Percentiles rank a stretch among this genome's conserved stretches.
Evolutionary conservation across 2,888 invertebrate species (phyloP).

Genomic region (Xestia sexstrigata): DNA sequence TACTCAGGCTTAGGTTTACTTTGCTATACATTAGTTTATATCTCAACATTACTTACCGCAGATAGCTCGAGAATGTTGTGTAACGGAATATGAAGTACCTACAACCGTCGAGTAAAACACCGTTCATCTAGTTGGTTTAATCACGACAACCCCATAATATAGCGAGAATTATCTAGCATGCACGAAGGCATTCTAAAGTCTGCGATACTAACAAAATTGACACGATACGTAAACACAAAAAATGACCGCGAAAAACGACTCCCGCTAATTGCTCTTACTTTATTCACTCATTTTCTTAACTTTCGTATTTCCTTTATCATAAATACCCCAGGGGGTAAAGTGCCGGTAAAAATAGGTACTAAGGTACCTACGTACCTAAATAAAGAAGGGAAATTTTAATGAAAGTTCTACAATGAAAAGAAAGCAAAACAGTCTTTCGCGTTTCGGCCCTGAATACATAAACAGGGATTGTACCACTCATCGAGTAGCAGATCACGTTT

Average conservation of each 20-base stretch:
- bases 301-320: constrained; percentile 24
- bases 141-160: constrained; percentile 52
- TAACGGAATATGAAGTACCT: constrained; percentile 38
- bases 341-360: constrained; percentile 29
- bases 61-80: constrained; percentile 38
- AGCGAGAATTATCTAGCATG: constrained; percentile 24
- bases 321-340: constrained; percentile 19
- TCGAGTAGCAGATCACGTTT: constrained; percentile 70
- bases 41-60: constrained; percentile 49
- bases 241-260: constrained; percentile 28
- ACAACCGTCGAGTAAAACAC: constrained; percentile 30
- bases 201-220: constrained; percentile 64
- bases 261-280: constrained; percentile 33
- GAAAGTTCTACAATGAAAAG: constrained; percentile 67
- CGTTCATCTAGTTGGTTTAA: constrained; percentile 40
- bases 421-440: constrained; percentile 64
- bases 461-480: constrained; percentile 67
- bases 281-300: constrained; percentile 23
- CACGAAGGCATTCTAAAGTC: constrained; percentile 60
- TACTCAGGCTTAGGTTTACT: constrained; percentile 7
- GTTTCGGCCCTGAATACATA: constrained; percentile 72
- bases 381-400: constrained; percentile 63
- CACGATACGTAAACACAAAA: constrained; percentile 60
- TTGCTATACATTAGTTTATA: constrained; percentile 30
- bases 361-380: constrained; percentile 32